Evolutionary conservation across 2,888 invertebrate species (phyloP).

Genomic region (Athalia rosae): DNA sequence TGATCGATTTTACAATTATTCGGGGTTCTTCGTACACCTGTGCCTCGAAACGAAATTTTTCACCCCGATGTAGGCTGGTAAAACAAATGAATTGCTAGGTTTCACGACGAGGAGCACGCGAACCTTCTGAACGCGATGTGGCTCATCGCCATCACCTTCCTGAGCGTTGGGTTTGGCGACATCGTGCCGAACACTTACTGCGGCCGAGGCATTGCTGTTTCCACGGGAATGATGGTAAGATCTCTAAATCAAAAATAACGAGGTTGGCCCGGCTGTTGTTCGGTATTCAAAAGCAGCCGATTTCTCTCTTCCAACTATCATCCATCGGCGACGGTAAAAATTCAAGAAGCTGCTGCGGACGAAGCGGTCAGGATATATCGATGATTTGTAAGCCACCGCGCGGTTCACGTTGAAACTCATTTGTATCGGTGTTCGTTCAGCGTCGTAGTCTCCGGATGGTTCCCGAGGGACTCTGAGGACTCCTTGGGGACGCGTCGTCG

Average conservation of each 20-base stretch:
- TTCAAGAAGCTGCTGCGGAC: slow-evolving; percentile 1
- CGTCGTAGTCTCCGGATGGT: slow-evolving; percentile 20
- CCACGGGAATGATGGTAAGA: slow-evolving; percentile 99
- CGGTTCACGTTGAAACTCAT: slow-evolving; percentile 11
- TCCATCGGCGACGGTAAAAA: slow-evolving; percentile 12
- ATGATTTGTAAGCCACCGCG: background rate
- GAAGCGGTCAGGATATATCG: slow-evolving; percentile 26
- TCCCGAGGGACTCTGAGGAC: background rate
- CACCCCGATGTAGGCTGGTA: slow-evolving; percentile 35
- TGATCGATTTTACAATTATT: slow-evolving; percentile 19
- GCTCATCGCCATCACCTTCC: slow-evolving; percentile 99
- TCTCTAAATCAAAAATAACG: slow-evolving; percentile 41
- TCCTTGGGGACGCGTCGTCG: slow-evolving; percentile 3
- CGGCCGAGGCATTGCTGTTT: slow-evolving; percentile 98
- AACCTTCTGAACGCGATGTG: slow-evolving; percentile 99
- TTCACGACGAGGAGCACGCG: slow-evolving; percentile 98
- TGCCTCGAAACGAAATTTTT: slow-evolving; percentile 29
- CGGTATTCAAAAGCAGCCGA: slow-evolving; percentile 28
- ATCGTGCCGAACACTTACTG: slow-evolving; percentile 99
- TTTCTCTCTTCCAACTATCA: background rate
- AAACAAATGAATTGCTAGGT: slow-evolving; percentile 77
- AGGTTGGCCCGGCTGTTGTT: slow-evolving; percentile 1
- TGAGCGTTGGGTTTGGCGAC: slow-evolving; percentile 99
- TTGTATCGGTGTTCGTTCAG: slow-evolving; percentile 41
- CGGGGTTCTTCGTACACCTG: slow-evolving; percentile 46